Evolutionary conservation across 2,888 invertebrate genomes (phyloP), one percentile per base, ranked within the genome.

Genomic region (Urechis unicinctus): DNA sequence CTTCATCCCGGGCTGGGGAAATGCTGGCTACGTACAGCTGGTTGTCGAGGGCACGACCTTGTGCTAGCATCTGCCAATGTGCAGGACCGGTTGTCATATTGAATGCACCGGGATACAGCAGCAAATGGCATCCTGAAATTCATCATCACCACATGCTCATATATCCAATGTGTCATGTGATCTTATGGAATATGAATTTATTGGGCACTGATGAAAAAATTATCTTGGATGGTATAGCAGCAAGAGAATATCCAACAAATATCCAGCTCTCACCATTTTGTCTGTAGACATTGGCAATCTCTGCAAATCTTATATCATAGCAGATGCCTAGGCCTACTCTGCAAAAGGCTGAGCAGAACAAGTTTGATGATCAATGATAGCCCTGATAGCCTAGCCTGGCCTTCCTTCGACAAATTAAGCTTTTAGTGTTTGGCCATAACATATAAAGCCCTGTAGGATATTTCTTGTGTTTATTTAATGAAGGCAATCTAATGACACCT

Each of bases 61-160:
- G 83, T 57, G 86, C 87, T 22, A 96, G 80, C 3, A 92, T 77
- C 72, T 92, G 88, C 93, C 94, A 97, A 78, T 96, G 95, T 54
- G 86, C 80, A 0, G 94, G 93, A 0, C 96, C 96, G 0, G 96
- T 96, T 1, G 91, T 92, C 89, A 90, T 89, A 79, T 93, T 96
- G 79, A 96, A 96, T 1, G 95, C 94, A 28, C 88, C 94, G 0
- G 96, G 96, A 80, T 93, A 96, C 26, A 96, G 80, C 29, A 96
- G 79, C 67, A 95, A 77, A 53, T 90, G 84, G 69, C 94, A 94
- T 0, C 89, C 91, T 86, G 51, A 22, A 29, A 47, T n/a, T n/a
- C n/a, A n/a, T 9, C 5, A 30, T n/a, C 47, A 53, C 9, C 36
- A 31, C 45, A 48, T 17, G 45, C 9, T 13, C 9, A 36, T 36